Evolutionary conservation across 37 sponge, comb jelly and placozoan genomes (phyloP).

Genomic region (Chondrosia reniformis): DNA sequence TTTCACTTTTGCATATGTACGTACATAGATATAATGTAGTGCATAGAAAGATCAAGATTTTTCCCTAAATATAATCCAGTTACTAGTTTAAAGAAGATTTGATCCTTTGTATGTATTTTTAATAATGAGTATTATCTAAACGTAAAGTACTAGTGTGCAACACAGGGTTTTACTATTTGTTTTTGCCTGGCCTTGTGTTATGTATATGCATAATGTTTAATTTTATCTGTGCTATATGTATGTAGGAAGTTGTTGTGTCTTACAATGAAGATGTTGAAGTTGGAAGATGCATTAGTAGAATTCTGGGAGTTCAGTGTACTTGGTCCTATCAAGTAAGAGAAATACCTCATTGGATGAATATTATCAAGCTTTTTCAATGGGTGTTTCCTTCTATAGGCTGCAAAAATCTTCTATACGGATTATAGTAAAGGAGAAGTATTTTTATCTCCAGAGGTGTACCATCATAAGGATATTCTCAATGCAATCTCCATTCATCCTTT

Average conservation of each 20-base stretch:
- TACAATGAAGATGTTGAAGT: constrained; percentile 69
- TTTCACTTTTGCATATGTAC: too few relatives aligned
- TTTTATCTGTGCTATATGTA: too few relatives aligned
- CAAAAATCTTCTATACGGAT: constrained; percentile 48
- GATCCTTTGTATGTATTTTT: too few relatives aligned
- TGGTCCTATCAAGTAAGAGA: constrained; percentile 72
- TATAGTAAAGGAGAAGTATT: constrained; percentile 50
- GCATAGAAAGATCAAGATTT: too few relatives aligned
- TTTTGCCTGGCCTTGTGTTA: too few relatives aligned
- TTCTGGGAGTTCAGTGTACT: constrained; percentile 60
- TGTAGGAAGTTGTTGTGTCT: constrained; percentile 35
- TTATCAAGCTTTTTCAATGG: background rate
- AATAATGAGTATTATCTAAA: too few relatives aligned
- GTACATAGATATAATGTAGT: too few relatives aligned
- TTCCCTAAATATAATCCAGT: too few relatives aligned
- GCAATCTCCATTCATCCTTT: constrained; percentile 2
- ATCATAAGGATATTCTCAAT: background rate
- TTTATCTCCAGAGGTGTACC: background rate
- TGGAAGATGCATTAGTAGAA: constrained; percentile 63
- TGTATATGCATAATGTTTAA: too few relatives aligned
- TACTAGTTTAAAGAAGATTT: too few relatives aligned
- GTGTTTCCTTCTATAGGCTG: background rate
- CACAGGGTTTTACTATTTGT: too few relatives aligned
- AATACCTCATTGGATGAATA: background rate
- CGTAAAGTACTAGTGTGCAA: too few relatives aligned